Evolutionary conservation across 1,140 invertebrate genomes (phyloP).

Genomic region (Neodiprion fabricii): DNA sequence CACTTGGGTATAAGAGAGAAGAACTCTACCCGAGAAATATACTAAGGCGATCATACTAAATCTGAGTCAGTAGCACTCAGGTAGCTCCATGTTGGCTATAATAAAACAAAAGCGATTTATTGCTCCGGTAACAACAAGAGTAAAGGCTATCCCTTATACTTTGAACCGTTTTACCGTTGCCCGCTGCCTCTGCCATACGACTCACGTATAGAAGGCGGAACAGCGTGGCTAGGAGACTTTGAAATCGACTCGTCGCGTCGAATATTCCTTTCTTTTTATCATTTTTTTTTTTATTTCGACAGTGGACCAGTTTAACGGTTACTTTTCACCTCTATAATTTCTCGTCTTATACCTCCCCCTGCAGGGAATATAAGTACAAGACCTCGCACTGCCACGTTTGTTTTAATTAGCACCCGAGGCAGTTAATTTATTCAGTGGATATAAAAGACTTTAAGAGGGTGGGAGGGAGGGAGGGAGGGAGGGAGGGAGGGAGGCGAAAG

Average conservation of each 20-base stretch:
- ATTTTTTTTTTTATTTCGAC: no score
- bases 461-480: constrained; percentile 13
- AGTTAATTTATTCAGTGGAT: constrained; percentile 37
- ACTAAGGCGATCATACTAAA: background rate
- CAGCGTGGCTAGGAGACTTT: no score
- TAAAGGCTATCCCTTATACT: constrained; percentile 1
- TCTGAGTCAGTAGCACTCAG: background rate
- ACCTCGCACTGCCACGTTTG: constrained; percentile 26
- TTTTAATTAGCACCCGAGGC: constrained; percentile 35
- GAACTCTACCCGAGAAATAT: background rate
- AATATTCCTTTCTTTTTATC: no score
- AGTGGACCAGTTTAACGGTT: no score
- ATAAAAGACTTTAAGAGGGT: constrained; percentile 29
- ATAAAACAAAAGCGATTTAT: background rate
- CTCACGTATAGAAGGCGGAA: no score
- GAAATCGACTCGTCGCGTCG: no score
- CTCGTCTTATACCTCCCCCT: no score
- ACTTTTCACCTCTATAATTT: no score
- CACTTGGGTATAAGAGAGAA: background rate
- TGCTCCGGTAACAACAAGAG: background rate
- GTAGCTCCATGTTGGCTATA: background rate
- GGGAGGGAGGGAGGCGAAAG: constrained; percentile 16
- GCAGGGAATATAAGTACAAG: background rate
- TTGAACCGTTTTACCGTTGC: no score
- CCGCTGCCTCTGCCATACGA: no score